Base-by-base conservation (phyloP, 1,140 invertebrate species). In the Paraescarpia echinospica region DNA sequence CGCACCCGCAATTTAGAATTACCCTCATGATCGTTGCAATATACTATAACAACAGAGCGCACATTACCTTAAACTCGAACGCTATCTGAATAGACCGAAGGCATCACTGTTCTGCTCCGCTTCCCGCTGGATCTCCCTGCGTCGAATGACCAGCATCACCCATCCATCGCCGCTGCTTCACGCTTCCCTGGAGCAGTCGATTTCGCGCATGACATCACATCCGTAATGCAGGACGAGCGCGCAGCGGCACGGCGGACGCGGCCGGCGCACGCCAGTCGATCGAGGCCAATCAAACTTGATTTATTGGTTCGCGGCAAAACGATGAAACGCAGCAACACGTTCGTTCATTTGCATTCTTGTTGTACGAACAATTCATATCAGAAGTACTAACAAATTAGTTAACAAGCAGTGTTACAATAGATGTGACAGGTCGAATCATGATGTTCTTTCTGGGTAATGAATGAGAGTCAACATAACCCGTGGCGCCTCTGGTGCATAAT, bases 171-270 rank as follows among this genome's bases (percentile, higher is more conserved):
- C 59, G 59, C 59, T 31, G 27, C 59, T 77, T 77, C 59, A 77
- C 59, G 59, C 59, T 77, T 77, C 59, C 59, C 59, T 77, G 59
- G 59, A 77, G 59, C 59, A 77, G 59, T 77, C 59, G 59, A 77
- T 77, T 77, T 77, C 59, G 59, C 59, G 59, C 59, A 77, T 77
- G 59, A 77, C 59, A 77, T 77, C 59, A 77, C 59, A 77, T 77
- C 59, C 59, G 59, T 77, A 77, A 77, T 77, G 2, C 59, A 31
- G 59, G 59, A 77, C n/a, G 59, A 77, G 59, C 59, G 59, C 59
- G 14, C 59, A 18, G 59, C 27, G 59, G 9, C 9, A 18, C 59
- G 59, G 18, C 27, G 59, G 27, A 77, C 59, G 59, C 59, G 59
- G 59, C 22, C 12, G 27, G 59, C 59, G 4, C 12, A 27, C 59